Base-by-base conservation (phyloP, 2,113 vertebrate genomes). In the Etheostoma cragini region DNA sequence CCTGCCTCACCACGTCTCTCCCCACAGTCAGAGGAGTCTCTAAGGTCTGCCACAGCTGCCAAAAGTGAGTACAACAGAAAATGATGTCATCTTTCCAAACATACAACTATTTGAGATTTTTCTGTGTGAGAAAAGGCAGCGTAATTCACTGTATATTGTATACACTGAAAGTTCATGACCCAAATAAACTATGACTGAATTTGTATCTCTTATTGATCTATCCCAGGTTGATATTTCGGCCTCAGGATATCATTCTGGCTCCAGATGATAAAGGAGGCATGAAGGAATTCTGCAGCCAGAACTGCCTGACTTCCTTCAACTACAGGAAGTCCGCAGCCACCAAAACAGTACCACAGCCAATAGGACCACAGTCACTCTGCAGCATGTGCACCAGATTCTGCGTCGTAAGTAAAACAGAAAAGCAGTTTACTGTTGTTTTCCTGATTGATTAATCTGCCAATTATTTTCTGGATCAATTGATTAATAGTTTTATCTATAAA, bases 271-370 rank as follows among this genome's bases (percentile, higher is more conserved):
- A 94, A 17, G 95, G 93, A 47, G 78, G 82, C 78, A 95, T 96
- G 76, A 98, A 97, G 91, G 96, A 98, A 68, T 99, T 99, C 95
- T 99, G 98, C 93, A 96, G 97, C 92, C 96, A 98, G 60, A 95
- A 92, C 57, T 99, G 98, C 90, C 93, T 99, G 77, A 95, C 94
- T 30, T 87, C 96, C 0, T 98, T 97, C 16, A 97, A 97, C 81
- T 91, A 93, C 89, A 97, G 95, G 83, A 94, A 91, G 78, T 94
- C 96, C 24, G 87, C 94, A 11, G 89, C 93, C 8, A 90, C 94
- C 73, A 24, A 61, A 4, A 77, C 73, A 38, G 0, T 63, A 1
- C 16, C 15, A 8, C 81, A 64, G 5, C 14, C 65, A 1, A 6
- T 6, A 26, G 57, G 26, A 0, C 56, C 67, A 1, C 73, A 88